These are phyloP conservation scores for Cosmia pyralina DNA, from an alignment of 2,888 invertebrate species.

Conservation along the genomic window DNA sequence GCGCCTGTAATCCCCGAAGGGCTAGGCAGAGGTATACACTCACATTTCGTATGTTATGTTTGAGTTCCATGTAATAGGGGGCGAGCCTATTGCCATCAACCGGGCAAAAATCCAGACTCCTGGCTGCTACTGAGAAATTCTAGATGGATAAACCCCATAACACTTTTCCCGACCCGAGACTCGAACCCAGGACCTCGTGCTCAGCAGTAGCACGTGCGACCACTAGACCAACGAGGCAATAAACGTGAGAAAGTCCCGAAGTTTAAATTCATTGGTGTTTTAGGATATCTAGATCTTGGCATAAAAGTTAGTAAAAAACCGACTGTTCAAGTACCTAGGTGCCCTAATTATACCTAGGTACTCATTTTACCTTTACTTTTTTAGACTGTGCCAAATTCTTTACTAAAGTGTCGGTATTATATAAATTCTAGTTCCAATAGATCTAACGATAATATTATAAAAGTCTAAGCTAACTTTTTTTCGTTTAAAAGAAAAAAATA, in stretches of 20 bases:
- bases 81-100: too few relatives aligned
- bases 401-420: slow-evolving; percentile 10
- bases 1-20: too few relatives aligned
- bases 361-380: slow-evolving; percentile 5
- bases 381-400: background rate
- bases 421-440: slow-evolving; percentile 20
- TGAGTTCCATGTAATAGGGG: too few relatives aligned
- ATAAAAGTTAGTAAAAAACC: slow-evolving; percentile 6
- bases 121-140: too few relatives aligned
- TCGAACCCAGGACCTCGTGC: too few relatives aligned
- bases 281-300: slow-evolving; percentile 1
- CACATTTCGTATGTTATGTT: too few relatives aligned
- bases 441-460: slow-evolving; percentile 2
- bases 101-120: too few relatives aligned
- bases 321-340: background rate
- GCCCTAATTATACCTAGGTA: background rate
- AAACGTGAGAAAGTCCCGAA: slow-evolving; percentile 21
- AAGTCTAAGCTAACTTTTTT: background rate
- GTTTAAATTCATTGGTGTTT: slow-evolving; percentile 21
- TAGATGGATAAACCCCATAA: too few relatives aligned
- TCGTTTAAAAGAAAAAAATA: background rate
- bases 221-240: too few relatives aligned
- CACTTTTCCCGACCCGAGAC: too few relatives aligned
- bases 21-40: too few relatives aligned
- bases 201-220: too few relatives aligned